Base-by-base conservation (phyloP, 2,113 vertebrate species). In the Dasyurus viverrinus region DNA sequence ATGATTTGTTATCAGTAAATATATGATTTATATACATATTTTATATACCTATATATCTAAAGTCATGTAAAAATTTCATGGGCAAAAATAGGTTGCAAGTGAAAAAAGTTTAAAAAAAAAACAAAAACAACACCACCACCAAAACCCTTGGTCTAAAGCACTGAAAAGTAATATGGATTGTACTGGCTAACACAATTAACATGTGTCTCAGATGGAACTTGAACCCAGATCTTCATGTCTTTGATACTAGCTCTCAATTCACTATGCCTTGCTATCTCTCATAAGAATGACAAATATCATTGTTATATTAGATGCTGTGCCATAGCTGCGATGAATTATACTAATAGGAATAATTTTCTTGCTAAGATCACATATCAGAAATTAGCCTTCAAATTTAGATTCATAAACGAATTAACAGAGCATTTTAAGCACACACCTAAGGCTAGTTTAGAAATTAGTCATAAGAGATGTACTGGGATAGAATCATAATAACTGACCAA, bases 221-320 rank as follows among this genome's bases (percentile, higher is more conserved):
- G 60, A 68, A 68, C 60, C 14, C 4, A 36, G 30, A 14, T 16
- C 60, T 68, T 36, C 12, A 12, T 68, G 60, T 7, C 12, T 36
- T 68, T 36, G 12, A 68, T 12, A 68, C 27, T 36, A 36, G 30
- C 12, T 68, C 60, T 36, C 12, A 36, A 36, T 36, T 68, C 30
- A 12, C 4, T 36, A 10, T 68, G 27, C 57, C 57, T 30, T 60
- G 84, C 89, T 6, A 30, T 42, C n/a, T 42, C 30, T 0, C 0
- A 0, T 2, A n/a, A 8, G 25, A 0, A 0, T 2, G 12, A 24
- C 68, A 60, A 68, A 68, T 24, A 0, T 0, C 8, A 60, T 12
- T 4, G 8, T 27, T 6, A 8, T 11, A n/a, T 47, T 53, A 0
- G 36, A 2, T 47, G 14, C 0, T 0, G 0, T 30, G n/a, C 93